Conservation (phyloP, 1,140 invertebrate species). For the Meloidogyne floridensis region DNA sequence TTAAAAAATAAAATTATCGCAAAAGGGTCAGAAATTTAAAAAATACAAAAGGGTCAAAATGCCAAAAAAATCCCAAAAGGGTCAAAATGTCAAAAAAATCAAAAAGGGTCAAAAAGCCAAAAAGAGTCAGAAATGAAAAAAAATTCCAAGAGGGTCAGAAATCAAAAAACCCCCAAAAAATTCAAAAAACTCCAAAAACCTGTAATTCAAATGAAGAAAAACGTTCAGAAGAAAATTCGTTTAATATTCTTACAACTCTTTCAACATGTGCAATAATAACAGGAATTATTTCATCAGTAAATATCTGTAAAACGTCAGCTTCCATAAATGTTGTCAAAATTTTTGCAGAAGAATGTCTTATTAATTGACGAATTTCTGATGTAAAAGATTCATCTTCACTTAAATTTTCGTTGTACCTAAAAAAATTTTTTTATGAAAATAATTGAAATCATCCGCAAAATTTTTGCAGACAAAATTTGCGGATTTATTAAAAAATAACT, state of each 20-base stretch:
- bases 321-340: constrained; percentile 26
- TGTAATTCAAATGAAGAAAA: neutral
- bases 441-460: neutral
- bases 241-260: constrained; percentile 30
- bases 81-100: too few species aligned
- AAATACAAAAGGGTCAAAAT: neutral
- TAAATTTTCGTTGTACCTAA: constrained; percentile 44
- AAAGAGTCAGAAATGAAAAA: too few species aligned
- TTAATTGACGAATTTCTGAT: constrained; percentile 50
- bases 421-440: neutral
- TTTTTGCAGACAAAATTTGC: constrained; percentile 2
- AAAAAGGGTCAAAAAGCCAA: too few species aligned
- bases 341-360: constrained; percentile 41
- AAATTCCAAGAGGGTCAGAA: neutral
- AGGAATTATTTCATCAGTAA: constrained; percentile 45
- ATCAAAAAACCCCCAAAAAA: neutral
- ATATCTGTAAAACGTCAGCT: constrained; percentile 38
- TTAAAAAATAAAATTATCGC: neutral
- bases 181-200: neutral
- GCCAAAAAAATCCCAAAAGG: neutral
- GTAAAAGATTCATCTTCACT: constrained; percentile 51
- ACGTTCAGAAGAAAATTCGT: neutral
- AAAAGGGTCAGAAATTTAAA: too few species aligned
- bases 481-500: too few species aligned
- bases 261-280: constrained; percentile 44